phyloP scores from a whole-genome alignment of 2,888 invertebrate species.

The Stenichneumon culpator region DNA sequence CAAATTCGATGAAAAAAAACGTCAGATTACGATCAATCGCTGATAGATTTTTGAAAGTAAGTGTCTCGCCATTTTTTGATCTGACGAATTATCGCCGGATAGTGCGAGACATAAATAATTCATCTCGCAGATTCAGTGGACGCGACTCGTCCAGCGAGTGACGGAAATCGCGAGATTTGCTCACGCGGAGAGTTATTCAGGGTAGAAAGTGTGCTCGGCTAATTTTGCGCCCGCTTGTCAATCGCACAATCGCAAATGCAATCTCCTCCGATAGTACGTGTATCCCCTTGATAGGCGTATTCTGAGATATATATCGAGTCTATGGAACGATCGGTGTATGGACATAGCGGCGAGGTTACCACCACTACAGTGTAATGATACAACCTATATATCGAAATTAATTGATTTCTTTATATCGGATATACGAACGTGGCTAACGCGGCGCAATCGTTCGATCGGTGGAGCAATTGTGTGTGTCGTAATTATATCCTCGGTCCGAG shows the following conservation, averaged over 20 bases:
- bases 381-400: constrained; percentile 64
- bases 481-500: constrained; percentile 62
- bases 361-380: constrained; percentile 15
- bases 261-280: constrained; percentile 45
- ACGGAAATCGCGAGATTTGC: constrained; percentile 37
- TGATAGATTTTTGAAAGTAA: constrained; percentile 64
- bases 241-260: constrained; percentile 55
- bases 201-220: constrained; percentile 69
- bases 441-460: constrained; percentile 65
- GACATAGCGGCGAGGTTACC: constrained; percentile 21
- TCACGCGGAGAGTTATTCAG: constrained; percentile 61
- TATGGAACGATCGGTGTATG: constrained; percentile 65
- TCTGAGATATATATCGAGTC: constrained; percentile 64
- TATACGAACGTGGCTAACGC: constrained; percentile 40
- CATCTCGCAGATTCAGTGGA: constrained; percentile 14
- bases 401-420: constrained; percentile 69
- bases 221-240: constrained; percentile 61
- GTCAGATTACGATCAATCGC: constrained; percentile 17
- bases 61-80: constrained; percentile 37
- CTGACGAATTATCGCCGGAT: constrained; percentile 33
- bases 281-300: constrained; percentile 35
- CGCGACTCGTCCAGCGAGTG: constrained; percentile 24
- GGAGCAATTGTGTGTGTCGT: constrained; percentile 66
- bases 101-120: constrained; percentile 44
- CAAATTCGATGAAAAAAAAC: constrained; percentile 14